Conservation (phyloP, 2,797 vertebrate species). For the Falco cherrug region DNA sequence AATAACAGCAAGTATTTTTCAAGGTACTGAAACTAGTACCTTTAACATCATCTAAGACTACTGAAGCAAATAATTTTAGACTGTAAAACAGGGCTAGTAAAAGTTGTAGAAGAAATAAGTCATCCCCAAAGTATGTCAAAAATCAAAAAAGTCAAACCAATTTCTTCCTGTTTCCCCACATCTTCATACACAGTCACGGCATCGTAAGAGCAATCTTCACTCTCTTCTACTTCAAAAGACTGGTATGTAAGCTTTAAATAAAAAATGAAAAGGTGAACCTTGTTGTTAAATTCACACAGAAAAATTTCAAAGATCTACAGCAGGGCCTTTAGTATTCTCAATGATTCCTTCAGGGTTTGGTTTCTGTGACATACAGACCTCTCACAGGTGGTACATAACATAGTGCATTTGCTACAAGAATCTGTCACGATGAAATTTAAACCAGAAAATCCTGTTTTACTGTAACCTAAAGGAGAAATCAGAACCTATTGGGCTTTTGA, state of each 20-base stretch:
- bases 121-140: not conserved
- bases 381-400: not conserved
- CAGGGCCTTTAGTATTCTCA: not conserved
- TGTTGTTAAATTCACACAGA: not conserved
- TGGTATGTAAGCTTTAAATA: slow-evolving; percentile 81
- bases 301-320: not conserved
- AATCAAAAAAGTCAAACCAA: slow-evolving; percentile 71
- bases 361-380: not conserved
- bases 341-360: not conserved
- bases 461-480: not conserved
- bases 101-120: not conserved
- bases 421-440: not conserved
- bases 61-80: not conserved
- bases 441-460: not conserved
- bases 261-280: not conserved
- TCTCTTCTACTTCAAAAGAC: slow-evolving; percentile 84
- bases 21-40: not conserved
- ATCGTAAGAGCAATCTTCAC: slow-evolving; percentile 80
- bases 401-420: not conserved
- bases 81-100: not conserved
- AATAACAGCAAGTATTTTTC: not conserved
- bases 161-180: slow-evolving; percentile 74
- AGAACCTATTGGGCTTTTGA: not conserved
- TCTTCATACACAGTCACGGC: slow-evolving; percentile 79
- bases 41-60: not conserved